Evolutionary conservation across 2,888 invertebrate species (phyloP).

Genomic region (Ariolimax columbianus): DNA sequence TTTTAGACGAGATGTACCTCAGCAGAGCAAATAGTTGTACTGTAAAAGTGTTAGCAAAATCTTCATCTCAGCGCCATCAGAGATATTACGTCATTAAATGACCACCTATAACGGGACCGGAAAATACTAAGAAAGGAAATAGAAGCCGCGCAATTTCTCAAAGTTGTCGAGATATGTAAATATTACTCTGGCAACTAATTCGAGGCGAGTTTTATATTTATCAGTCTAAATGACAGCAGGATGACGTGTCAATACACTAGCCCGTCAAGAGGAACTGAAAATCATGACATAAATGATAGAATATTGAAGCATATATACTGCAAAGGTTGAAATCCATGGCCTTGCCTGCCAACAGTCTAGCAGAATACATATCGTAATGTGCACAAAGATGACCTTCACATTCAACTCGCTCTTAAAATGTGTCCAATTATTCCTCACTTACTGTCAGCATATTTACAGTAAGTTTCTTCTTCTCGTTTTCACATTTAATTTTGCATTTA

Average conservation of each 20-base stretch:
- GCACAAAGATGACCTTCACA: too few relatives aligned
- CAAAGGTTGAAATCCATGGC: too few relatives aligned
- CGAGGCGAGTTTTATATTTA: conserved; percentile 1
- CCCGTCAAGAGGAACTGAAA: neutral
- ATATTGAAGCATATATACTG: too few relatives aligned
- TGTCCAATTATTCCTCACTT: too few relatives aligned
- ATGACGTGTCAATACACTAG: neutral
- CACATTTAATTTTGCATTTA: too few relatives aligned
- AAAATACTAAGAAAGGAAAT: neutral
- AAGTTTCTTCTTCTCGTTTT: too few relatives aligned
- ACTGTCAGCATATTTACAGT: too few relatives aligned
- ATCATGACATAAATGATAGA: neutral
- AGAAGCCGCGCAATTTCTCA: neutral
- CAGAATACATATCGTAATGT: too few relatives aligned
- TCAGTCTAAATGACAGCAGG: too few relatives aligned
- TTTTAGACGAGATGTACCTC: neutral
- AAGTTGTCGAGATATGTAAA: conserved; percentile 6
- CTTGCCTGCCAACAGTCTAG: too few relatives aligned
- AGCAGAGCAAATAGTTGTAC: neutral
- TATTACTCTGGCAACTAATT: neutral
- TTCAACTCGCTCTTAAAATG: too few relatives aligned
- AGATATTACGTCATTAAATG: neutral
- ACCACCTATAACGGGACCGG: neutral
- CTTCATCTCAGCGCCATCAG: neutral
- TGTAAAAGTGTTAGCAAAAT: neutral